A percentile compares a stretch with the other conserved stretches of the same genome.
These are phyloP conservation scores for Listronotus bonariensis DNA, from an alignment of 1,140 invertebrate genomes.

Conservation along the genomic window DNA sequence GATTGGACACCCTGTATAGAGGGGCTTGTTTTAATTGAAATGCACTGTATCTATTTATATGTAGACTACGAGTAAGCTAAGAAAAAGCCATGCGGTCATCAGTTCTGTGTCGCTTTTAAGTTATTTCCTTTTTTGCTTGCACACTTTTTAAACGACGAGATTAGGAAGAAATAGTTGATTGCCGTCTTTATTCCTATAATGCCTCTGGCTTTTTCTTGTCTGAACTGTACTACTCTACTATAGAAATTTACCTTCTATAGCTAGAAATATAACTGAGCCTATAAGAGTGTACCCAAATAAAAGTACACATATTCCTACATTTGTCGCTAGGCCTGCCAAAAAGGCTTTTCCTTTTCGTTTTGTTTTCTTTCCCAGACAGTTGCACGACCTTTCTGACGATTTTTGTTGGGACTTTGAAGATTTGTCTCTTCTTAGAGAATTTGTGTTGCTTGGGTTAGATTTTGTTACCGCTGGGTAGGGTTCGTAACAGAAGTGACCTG, in stretches of 20 bases:
- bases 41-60: too few species aligned
- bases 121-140: too few species aligned
- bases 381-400: conserved; percentile 57
- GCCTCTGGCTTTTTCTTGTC: too few species aligned
- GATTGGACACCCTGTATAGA: too few species aligned
- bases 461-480: conserved; percentile 51
- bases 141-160: too few species aligned
- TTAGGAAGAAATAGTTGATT: too few species aligned
- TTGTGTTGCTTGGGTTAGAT: conserved; percentile 56
- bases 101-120: too few species aligned
- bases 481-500: conserved; percentile 51
- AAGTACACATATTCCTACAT: conserved; percentile 84
- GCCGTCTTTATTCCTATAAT: too few species aligned
- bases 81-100: too few species aligned
- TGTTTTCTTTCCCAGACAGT: conserved; percentile 68
- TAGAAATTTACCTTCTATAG: conserved; percentile 75
- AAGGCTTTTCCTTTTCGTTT: conserved; percentile 68
- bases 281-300: conserved; percentile 88
- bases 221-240: too few species aligned
- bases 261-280: conserved; percentile 90
- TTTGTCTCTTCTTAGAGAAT: conserved; percentile 56
- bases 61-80: too few species aligned
- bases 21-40: too few species aligned
- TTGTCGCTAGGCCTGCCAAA: conserved; percentile 76
- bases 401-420: conserved; percentile 41